These are phyloP conservation scores for Arrhopalites spinosus DNA, from an alignment of 2,888 invertebrate species.

Conservation along the genomic window DNA sequence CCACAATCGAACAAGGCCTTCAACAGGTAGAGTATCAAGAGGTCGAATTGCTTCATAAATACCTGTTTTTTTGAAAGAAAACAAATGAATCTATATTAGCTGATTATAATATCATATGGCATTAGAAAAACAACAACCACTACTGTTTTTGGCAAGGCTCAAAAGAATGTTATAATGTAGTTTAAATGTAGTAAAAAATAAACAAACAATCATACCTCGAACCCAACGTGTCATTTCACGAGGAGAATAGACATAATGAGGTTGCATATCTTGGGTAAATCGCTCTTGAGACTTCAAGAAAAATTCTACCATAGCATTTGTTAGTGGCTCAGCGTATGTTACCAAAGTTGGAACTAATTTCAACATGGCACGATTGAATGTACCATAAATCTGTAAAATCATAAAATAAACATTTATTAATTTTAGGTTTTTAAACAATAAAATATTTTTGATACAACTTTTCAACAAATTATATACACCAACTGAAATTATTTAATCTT, in stretches of 20 bases:
- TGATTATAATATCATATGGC: too few relatives aligned
- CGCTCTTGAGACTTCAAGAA: conserved; percentile 95
- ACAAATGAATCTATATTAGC: too few relatives aligned
- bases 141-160: too few relatives aligned
- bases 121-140: too few relatives aligned
- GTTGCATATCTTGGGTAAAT: conserved; percentile 99
- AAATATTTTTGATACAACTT: background rate
- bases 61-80: conserved; percentile 90
- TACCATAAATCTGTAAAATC: conserved; percentile 83
- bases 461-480: background rate
- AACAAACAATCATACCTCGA: background rate
- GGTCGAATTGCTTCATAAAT: conserved; percentile 98
- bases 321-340: conserved; percentile 93
- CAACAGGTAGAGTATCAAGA: conserved; percentile 85
- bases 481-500: too few relatives aligned
- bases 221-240: conserved; percentile 88
- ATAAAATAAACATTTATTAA: conserved; percentile 28
- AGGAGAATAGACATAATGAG: conserved; percentile 99
- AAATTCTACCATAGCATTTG: conserved; percentile 98
- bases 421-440: background rate
- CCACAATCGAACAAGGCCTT: conserved; percentile 97
- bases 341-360: conserved; percentile 88
- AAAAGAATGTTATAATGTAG: too few relatives aligned
- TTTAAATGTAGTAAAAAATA: too few relatives aligned
- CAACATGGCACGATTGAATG: conserved; percentile 97